Conservation (phyloP, 1,140 invertebrate species). For the Cherax quadricarinatus region DNA sequence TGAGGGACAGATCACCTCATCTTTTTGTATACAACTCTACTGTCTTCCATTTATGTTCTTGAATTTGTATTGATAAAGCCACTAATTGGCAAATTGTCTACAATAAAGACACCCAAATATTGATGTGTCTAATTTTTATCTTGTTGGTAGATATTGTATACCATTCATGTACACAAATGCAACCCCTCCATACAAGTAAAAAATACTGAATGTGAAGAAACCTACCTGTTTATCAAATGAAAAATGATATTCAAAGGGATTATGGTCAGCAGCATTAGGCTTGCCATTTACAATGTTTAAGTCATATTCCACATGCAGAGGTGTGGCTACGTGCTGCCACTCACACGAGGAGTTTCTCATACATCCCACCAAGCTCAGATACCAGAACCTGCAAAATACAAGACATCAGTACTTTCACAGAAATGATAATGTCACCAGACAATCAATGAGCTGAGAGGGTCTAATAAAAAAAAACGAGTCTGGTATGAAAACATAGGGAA, state of each 20-base stretch:
- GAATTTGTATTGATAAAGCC: no score
- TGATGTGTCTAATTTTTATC: no score
- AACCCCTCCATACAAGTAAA: neutral
- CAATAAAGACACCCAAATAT: no score
- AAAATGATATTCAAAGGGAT: slow-evolving; percentile 95
- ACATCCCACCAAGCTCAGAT: slow-evolving; percentile 94
- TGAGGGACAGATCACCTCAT: no score
- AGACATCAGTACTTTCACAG: neutral
- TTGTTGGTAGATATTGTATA: no score
- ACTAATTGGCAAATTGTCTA: no score
- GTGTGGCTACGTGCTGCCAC: slow-evolving; percentile 82
- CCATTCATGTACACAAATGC: no score
- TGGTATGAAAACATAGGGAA: neutral
- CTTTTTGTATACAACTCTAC: no score
- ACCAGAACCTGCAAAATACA: slow-evolving; percentile 88
- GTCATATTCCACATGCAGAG: slow-evolving; percentile 82
- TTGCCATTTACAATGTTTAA: slow-evolving; percentile 98
- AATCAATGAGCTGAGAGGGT: no score
- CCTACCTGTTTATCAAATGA: slow-evolving; percentile 92
- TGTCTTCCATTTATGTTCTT: no score
- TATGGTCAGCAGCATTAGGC: slow-evolving; percentile 87
- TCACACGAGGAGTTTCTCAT: slow-evolving; percentile 88
- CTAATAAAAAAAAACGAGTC: no score
- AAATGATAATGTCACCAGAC: no score
- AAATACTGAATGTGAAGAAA: neutral